Conservation (phyloP, 1,140 invertebrate genomes). For the Schlechtendalia chinensis region DNA sequence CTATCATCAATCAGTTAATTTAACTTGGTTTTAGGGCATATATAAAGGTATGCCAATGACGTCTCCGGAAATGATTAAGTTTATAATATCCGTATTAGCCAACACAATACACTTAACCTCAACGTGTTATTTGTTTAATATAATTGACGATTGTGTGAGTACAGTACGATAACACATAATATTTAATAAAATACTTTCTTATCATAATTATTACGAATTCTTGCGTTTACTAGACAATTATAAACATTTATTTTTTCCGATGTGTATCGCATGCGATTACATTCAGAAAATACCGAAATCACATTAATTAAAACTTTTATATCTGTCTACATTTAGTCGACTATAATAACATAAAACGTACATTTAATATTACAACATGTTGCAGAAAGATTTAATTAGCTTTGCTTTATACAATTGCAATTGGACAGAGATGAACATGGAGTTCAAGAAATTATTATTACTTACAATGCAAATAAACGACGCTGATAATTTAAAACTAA, state of each 20-base stretch:
- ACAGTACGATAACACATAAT: too few species aligned
- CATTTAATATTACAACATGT: too few species aligned
- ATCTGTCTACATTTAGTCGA: too few species aligned
- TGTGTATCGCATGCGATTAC: too few species aligned
- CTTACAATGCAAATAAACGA: conserved; percentile 15
- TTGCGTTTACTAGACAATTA: too few species aligned
- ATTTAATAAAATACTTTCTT: too few species aligned
- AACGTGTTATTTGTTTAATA: background rate
- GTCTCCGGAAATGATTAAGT: background rate
- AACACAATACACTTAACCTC: background rate
- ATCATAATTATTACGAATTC: too few species aligned
- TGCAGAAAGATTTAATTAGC: background rate
- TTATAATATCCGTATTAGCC: background rate
- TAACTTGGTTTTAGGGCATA: background rate
- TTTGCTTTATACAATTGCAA: background rate
- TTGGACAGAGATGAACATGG: conserved; percentile 8
- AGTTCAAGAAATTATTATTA: conserved; percentile 21
- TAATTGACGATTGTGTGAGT: background rate
- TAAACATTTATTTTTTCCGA: too few species aligned
- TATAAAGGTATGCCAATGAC: background rate
- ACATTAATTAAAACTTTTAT: too few species aligned
- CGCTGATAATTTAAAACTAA: background rate
- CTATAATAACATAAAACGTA: too few species aligned
- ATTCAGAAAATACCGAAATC: too few species aligned
- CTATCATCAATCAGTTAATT: too few species aligned